Evolutionary conservation across 2,113 vertebrate genomes (phyloP).

Genomic region (Jacana jacana): DNA sequence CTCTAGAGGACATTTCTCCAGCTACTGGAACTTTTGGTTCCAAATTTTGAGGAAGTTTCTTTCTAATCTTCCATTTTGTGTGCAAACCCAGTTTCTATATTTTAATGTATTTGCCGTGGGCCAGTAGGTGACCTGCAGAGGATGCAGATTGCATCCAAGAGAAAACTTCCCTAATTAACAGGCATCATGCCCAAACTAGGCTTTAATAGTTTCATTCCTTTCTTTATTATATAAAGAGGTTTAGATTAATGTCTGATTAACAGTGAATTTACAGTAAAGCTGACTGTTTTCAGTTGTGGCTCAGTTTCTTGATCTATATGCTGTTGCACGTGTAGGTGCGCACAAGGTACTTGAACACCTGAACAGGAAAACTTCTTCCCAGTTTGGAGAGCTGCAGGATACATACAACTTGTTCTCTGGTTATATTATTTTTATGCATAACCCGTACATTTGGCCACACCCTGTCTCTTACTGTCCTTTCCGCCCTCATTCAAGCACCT

Average conservation of each 20-base stretch:
- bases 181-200: neutral
- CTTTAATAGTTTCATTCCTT: neutral
- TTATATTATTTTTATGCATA: neutral
- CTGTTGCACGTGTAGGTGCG: neutral
- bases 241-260: neutral
- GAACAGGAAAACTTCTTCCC: neutral
- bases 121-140: neutral
- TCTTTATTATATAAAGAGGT: neutral
- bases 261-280: neutral
- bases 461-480: neutral
- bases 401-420: neutral
- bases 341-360: neutral
- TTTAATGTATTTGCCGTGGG: neutral
- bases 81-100: neutral
- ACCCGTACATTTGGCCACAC: neutral
- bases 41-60: neutral
- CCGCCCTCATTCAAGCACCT: neutral
- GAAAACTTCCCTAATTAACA: neutral
- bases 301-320: neutral
- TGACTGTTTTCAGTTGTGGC: neutral
- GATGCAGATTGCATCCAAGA: neutral
- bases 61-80: neutral
- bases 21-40: neutral
- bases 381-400: neutral
- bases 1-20: neutral